Conservation (phyloP, 2,888 invertebrate genomes). For the Trileptium ribeirensis region DNA sequence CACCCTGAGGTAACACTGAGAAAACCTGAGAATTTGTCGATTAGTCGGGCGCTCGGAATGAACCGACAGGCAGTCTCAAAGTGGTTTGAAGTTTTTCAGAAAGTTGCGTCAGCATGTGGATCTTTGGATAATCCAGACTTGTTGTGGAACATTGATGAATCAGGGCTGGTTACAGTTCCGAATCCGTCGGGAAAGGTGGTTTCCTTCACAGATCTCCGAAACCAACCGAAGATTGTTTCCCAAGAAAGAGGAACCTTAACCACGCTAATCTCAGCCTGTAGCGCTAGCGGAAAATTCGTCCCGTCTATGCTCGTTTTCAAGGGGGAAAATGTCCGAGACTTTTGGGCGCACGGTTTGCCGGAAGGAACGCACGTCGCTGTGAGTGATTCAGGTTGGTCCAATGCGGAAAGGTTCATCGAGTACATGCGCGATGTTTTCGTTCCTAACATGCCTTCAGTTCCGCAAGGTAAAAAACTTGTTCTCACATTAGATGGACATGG, state of each 20-base stretch:
- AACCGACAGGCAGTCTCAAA: background rate
- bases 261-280: background rate
- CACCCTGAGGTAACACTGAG: background rate
- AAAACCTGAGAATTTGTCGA: background rate
- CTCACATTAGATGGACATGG: slow-evolving; percentile 1
- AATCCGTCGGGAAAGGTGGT: background rate
- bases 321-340: background rate
- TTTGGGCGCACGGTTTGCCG: background rate
- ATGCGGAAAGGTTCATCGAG: background rate
- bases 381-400: background rate
- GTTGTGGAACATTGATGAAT: background rate
- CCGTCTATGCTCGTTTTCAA: slow-evolving; percentile 1
- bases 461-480: background rate
- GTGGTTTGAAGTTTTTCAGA: background rate
- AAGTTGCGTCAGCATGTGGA: background rate
- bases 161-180: background rate
- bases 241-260: background rate
- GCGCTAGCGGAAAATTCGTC: background rate
- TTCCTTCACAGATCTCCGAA: background rate
- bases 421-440: background rate
- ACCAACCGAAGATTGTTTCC: background rate
- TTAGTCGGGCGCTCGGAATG: background rate
- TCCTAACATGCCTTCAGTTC: background rate
- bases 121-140: background rate
- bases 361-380: background rate